Base-by-base conservation (phyloP, 2,113 vertebrate species). In the Thermophis baileyi region DNA sequence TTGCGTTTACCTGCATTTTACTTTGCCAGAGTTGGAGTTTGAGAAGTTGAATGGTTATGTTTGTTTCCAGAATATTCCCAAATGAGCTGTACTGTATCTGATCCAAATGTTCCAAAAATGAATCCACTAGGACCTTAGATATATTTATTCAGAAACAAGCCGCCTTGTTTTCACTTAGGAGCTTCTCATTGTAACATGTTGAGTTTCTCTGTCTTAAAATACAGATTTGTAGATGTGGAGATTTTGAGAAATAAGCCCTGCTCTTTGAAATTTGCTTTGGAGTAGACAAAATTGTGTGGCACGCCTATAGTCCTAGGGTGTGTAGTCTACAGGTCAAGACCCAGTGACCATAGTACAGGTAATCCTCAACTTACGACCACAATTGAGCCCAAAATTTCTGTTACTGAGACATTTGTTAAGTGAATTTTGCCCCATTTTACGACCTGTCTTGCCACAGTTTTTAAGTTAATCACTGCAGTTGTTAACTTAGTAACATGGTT, bases 21-120 rank as follows among this genome's bases (percentile, higher is more conserved):
- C 93, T 91, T 18, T 63, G 93, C 92, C 3, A 89, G 46, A 91
- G 91, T 88, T 50, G 25, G 93, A 93, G 60, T 94, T 47, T 89
- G 40, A 93, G 57, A 88, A 63, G 91, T 2, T 0, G 0, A 50
- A 20, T 0, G 6, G 35, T 9, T 81, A 44, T 35, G 25, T 74
- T 44, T 6, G 92, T 92, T 53, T 24, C 1, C 0, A 57, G n/a
- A 6, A 24, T n/a, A 4, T 24, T 53, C 89, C 92, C 46, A 3
- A 87, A 25, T 89, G 0, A 0, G 90, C 35, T 44, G 18, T 10
- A 44, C 27, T 86, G 25, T 6, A 6, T 18, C 1, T 12, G 40
- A 89, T 91, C 90, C 25, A 89, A 85, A 4, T 87, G 92, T 12
- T 35, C 16, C 30, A 27, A 35, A 24, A 40, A 89, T 14, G 24